Evolutionary conservation across 2,888 invertebrate species (phyloP), one percentile per base, ranked within the genome.

Genomic region (Nesidiocoris tenuis): DNA sequence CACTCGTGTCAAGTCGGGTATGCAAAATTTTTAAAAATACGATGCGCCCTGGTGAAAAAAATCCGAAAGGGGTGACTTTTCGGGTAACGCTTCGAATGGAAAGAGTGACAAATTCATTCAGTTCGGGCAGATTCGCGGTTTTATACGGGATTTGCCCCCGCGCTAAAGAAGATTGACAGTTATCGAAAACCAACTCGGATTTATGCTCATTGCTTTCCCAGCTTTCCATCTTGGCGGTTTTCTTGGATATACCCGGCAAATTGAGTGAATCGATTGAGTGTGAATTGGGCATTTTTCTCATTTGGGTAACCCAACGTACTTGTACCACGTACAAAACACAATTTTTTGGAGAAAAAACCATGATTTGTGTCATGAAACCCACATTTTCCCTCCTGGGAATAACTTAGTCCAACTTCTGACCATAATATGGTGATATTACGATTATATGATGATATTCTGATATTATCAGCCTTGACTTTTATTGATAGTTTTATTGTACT

Each of bases 91-190:
- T 7, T 39, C 12, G 18, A 59, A 59, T 16, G 59, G 5, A 19
- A 59, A 16, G n/a, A 59, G 59, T 59, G 59, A 59, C 59, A 59
- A 59, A 59, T 59, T 59, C 59, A 59, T 59, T 19, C 3, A 16
- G 59, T 59, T 59, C 5, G n/a, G 59, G 59, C n/a, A 59, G 59
- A 9, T 59, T n/a, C n/a, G 39, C 39, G 39, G 39, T 39, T 39
- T 39, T 39, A 54, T 54, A 54, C 7, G 54, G 7, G 54, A 54
- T 12, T 12, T 39, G 3, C 39, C 12, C 3, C 12, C 39, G 39
- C 39, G 39, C 39, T 59, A n/a, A 59, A 59, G 18, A 19, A 59
- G 59, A 59, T 59, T 18, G 59, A 59, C 59, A 59, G 59, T 9
- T 59, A 59, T 59, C n/a, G 59, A 59, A 59, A 59, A 9, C 17